Evolutionary conservation across 2,888 invertebrate genomes (phyloP), one percentile per base, ranked within the genome.

Genomic region (Subacronicta megacephala): DNA sequence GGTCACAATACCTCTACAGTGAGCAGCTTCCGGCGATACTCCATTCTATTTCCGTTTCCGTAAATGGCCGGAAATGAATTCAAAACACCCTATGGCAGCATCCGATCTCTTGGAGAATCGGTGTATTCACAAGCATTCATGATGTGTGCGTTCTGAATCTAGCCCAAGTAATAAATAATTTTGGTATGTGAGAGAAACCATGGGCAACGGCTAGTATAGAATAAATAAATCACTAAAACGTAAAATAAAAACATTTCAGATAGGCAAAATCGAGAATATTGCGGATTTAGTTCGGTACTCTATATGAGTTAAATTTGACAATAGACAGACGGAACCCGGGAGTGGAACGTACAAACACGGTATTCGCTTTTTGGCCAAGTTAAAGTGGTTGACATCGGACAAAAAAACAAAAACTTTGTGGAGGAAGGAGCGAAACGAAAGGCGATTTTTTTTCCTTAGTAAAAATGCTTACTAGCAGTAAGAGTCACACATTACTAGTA

Each of bases 11-110:
- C 78, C 79, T 82, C 77, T 78, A 80, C 78, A 78, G 80, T 82
- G 83, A 83, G 83, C 77, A 69, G 80, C 81, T 85, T 88, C 89
- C 90, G 86, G 83, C 77, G 78, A 82, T 83, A 81, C 82, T 83
- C 83, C 82, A 80, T 80, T 83, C 87, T 85, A 88, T 90, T 89
- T 90, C 89, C 89, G 88, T 77, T 83, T 85, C 85, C 85, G 81
- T 77, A 85, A 88, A 85, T 86, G 82, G 81, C 78, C 87, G 90
- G 90, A 90, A 90, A 91, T 92, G 87, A 87, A 92, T 90, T 91
- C 89, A 89, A 90, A 91, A 91, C 87, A 90, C 86, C 85, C 87
- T 80, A 80, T 78, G 84, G 83, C 77, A 71, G 81, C 79, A 86
- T 87, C 86, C 83, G 85, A 89, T 86, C 85, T 83, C 84, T 80